These are phyloP conservation scores for Eurosta solidaginis DNA, from an alignment of 1,140 invertebrate genomes.

Conservation along the genomic window DNA sequence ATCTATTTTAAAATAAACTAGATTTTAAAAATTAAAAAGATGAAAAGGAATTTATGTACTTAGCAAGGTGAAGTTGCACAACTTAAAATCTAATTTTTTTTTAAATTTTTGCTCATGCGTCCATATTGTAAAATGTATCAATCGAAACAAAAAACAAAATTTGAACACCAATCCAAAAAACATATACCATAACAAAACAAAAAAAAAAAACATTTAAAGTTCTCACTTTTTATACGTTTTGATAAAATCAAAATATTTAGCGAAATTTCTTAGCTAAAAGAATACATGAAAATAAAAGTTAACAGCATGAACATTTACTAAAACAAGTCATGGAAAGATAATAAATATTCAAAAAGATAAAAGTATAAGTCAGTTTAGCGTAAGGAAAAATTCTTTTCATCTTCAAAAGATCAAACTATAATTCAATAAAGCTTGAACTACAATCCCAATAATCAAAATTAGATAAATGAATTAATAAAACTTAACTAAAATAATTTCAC, in stretches of 20 bases:
- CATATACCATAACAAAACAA: no score
- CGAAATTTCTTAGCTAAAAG: no score
- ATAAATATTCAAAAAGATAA: not conserved
- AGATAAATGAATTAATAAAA: no score
- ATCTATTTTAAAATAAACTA: not conserved
- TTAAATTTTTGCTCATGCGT: not conserved
- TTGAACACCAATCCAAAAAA: not conserved
- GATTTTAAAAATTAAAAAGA: not conserved
- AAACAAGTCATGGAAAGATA: not conserved
- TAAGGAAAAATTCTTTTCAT: no score
- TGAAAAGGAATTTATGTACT: not conserved
- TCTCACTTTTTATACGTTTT: constrained; percentile 17
- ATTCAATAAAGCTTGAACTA: no score
- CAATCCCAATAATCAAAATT: no score
- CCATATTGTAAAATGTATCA: not conserved
- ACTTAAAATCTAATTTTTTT: not conserved
- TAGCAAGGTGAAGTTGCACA: not conserved
- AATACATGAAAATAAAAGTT: no score
- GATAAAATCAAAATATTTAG: no score
- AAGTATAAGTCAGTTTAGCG: no score
- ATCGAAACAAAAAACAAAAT: not conserved
- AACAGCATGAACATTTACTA: no score
- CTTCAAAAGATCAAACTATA: no score
- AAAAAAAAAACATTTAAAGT: not conserved
- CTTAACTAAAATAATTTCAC: no score